phyloP scores from a whole-genome alignment of 2,797 vertebrate genomes.

The Cheirogaleus major region DNA sequence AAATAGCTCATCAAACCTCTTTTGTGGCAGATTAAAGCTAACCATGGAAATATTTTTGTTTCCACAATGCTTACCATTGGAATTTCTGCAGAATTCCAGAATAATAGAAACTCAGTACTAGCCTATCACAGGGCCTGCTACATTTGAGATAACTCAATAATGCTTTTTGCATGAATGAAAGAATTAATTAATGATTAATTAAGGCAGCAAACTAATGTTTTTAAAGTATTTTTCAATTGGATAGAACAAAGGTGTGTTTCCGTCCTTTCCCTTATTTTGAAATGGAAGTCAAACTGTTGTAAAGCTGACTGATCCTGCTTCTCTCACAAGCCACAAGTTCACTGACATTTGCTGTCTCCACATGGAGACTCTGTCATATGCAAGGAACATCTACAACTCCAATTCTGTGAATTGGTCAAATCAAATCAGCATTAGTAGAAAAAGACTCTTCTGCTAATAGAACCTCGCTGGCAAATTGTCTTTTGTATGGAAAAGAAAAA shows the following conservation, averaged over 20 bases:
- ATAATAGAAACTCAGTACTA: neutral
- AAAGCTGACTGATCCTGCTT: constrained; percentile 56
- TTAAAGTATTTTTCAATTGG: neutral
- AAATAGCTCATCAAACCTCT: neutral
- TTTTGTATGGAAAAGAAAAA: neutral
- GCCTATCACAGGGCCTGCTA: neutral
- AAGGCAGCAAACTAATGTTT: neutral
- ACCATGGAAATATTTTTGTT: neutral
- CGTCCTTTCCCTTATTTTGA: constrained; percentile 50
- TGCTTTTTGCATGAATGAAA: neutral
- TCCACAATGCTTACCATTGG: neutral
- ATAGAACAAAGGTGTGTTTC: constrained; percentile 2
- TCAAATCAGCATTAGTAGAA: neutral
- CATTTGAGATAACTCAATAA: neutral
- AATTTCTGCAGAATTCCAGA: neutral
- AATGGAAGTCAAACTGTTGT: constrained; percentile 48
- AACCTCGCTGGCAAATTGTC: neutral
- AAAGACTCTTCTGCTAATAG: neutral
- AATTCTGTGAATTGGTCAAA: neutral
- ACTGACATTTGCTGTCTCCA: neutral
- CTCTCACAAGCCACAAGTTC: constrained; percentile 33
- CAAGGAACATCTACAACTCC: neutral
- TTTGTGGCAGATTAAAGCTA: constrained; percentile 44
- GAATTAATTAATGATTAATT: neutral
- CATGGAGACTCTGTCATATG: neutral